Percentiles rank a stretch among this genome's conserved stretches.
These are phyloP conservation scores for Cotesia chilonis DNA, from an alignment of 1,140 invertebrate species.

Conservation along the genomic window DNA sequence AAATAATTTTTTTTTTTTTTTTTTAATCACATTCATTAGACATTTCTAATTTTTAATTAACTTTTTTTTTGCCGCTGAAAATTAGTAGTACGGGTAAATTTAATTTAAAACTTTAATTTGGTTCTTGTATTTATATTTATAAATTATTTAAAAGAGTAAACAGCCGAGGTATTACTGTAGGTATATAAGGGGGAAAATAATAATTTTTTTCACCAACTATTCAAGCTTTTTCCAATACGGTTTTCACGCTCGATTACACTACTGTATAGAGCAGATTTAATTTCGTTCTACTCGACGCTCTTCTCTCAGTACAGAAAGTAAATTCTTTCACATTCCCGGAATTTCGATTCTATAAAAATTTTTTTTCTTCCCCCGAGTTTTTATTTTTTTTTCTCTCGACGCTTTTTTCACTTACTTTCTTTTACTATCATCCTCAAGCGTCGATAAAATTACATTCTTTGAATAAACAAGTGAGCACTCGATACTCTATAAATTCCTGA, in stretches of 20 bases:
- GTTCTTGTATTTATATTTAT: too few relatives aligned
- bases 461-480: slow-evolving; percentile 29
- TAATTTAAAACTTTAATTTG: too few relatives aligned
- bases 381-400: slow-evolving; percentile 5
- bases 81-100: too few relatives aligned
- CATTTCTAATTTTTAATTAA: too few relatives aligned
- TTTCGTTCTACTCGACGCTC: slow-evolving; percentile 23
- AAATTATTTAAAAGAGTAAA: too few relatives aligned
- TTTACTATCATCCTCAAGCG: neutral
- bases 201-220: slow-evolving; percentile 15
- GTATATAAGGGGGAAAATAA: neutral
- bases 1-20: too few relatives aligned
- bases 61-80: too few relatives aligned
- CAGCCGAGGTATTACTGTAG: too few relatives aligned
- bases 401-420: too few relatives aligned
- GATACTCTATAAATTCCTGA: too few relatives aligned
- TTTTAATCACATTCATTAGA: too few relatives aligned
- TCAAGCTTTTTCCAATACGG: slow-evolving; percentile 8
- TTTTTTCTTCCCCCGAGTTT: slow-evolving; percentile 14
- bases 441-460: slow-evolving; percentile 38
- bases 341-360: slow-evolving; percentile 1
- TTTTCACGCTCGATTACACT: slow-evolving; percentile 23
- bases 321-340: slow-evolving; percentile 30
- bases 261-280: slow-evolving; percentile 29
- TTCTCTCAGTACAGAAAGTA: slow-evolving; percentile 17